A percentile compares a stretch with the other conserved stretches of the same genome.
These are phyloP conservation scores for Drosophila picticornis DNA, from an alignment of 2,888 invertebrate species.

Conservation along the genomic window DNA sequence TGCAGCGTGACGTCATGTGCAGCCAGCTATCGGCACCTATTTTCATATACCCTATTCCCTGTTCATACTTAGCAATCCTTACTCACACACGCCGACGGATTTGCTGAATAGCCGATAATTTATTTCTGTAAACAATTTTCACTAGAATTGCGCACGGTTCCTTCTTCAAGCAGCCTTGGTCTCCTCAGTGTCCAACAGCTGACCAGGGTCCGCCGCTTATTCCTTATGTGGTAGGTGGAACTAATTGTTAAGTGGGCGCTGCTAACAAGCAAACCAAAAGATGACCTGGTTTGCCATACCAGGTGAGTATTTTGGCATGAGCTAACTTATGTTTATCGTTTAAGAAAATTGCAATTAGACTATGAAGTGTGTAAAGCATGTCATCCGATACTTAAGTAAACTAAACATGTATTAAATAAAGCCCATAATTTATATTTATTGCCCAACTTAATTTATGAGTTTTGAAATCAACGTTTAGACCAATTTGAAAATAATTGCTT, in stretches of 20 bases:
- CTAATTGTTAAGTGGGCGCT: constrained; percentile 79
- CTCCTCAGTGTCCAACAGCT: constrained; percentile 66
- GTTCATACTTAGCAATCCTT: constrained; percentile 11
- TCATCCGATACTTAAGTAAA: background rate
- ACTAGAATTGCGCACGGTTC: constrained; percentile 62
- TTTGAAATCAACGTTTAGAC: background rate
- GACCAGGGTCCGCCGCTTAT: constrained; percentile 50
- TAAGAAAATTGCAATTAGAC: background rate
- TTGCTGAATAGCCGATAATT: constrained; percentile 73
- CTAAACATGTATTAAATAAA: background rate
- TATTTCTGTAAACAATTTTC: constrained; percentile 81
- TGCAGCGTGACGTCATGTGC: constrained; percentile 73
- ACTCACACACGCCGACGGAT: constrained; percentile 38
- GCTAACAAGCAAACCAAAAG: constrained; percentile 63
- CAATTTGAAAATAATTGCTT: background rate
- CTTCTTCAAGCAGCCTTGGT: constrained; percentile 31
- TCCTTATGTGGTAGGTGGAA: constrained; percentile 52
- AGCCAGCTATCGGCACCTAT: constrained; percentile 55
- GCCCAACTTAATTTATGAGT: background rate
- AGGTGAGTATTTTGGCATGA: constrained; percentile 58
- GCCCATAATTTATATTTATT: background rate
- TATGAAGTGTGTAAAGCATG: background rate
- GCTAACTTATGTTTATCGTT: constrained; percentile 34
- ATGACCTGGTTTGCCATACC: constrained; percentile 13
- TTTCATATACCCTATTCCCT: constrained; percentile 2